Evolutionary conservation across 2,888 invertebrate species (phyloP).

Genomic region (Malacosoma neustria): DNA sequence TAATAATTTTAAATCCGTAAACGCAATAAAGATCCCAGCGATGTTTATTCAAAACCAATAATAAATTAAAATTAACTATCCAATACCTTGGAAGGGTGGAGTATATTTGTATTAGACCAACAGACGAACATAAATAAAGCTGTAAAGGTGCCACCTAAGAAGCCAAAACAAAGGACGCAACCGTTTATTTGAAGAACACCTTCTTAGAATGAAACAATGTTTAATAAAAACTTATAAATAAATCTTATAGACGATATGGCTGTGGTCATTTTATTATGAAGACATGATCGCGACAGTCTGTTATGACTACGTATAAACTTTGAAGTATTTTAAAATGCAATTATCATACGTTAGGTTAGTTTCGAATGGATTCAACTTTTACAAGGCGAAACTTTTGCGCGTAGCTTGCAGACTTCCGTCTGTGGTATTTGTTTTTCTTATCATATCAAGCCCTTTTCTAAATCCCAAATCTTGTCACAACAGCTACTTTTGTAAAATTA

Average conservation of each 20-base stretch:
- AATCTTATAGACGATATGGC: conserved; percentile 30
- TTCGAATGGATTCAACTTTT: too few relatives aligned
- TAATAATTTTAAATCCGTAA: not conserved
- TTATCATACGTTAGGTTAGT: too few relatives aligned
- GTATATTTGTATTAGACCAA: conserved; percentile 17
- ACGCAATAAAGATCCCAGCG: not conserved
- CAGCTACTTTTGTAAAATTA: too few relatives aligned
- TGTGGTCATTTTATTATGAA: too few relatives aligned
- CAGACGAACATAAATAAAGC: conserved; percentile 30
- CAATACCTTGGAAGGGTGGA: not conserved
- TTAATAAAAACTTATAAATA: conserved; percentile 58
- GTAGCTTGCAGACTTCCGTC: too few relatives aligned
- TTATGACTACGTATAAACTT: too few relatives aligned
- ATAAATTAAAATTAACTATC: not conserved
- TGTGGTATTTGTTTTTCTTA: too few relatives aligned
- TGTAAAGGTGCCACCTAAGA: conserved; percentile 47
- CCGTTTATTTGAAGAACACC: conserved; percentile 40
- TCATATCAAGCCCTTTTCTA: too few relatives aligned
- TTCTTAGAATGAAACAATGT: conserved; percentile 48
- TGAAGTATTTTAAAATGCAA: too few relatives aligned
- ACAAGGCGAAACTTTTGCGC: too few relatives aligned
- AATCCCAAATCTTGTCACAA: too few relatives aligned
- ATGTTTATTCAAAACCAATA: not conserved
- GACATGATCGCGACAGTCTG: too few relatives aligned
- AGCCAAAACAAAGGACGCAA: conserved; percentile 52